Conservation (phyloP, 1,140 invertebrate species). For the Dryas iulia region DNA sequence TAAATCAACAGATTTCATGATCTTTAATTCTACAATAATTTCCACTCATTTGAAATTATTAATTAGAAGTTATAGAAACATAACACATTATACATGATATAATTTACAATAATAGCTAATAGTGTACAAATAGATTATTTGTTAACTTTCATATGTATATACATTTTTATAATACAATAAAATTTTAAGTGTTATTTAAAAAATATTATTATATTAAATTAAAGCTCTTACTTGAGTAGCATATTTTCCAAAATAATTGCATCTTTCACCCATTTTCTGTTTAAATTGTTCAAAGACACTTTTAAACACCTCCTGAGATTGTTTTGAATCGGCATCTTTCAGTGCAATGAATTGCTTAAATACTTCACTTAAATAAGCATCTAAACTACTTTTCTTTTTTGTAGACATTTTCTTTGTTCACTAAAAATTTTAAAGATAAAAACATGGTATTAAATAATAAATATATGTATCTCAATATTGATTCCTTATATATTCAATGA, state of each 20-base stretch:
- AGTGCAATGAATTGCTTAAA: slow-evolving; percentile 56
- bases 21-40: too few relatives aligned
- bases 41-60: too few relatives aligned
- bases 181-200: too few relatives aligned
- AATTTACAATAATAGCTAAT: too few relatives aligned
- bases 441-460: neutral
- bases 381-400: slow-evolving; percentile 48
- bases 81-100: too few relatives aligned
- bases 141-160: too few relatives aligned
- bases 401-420: slow-evolving; percentile 38
- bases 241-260: slow-evolving; percentile 35
- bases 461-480: too few relatives aligned
- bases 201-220: neutral
- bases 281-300: slow-evolving; percentile 60
- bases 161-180: too few relatives aligned
- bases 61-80: too few relatives aligned
- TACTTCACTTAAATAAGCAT: slow-evolving; percentile 48
- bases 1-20: too few relatives aligned
- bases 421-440: slow-evolving; percentile 11
- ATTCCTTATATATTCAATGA: too few relatives aligned
- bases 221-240: slow-evolving; percentile 4
- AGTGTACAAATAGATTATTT: too few relatives aligned
- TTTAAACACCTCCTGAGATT: slow-evolving; percentile 56
- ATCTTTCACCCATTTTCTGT: slow-evolving; percentile 56
- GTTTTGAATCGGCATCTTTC: slow-evolving; percentile 52